These are phyloP conservation scores for Acrocyrtus sp. DNA, from an alignment of 2,888 invertebrate genomes.

Conservation along the genomic window DNA sequence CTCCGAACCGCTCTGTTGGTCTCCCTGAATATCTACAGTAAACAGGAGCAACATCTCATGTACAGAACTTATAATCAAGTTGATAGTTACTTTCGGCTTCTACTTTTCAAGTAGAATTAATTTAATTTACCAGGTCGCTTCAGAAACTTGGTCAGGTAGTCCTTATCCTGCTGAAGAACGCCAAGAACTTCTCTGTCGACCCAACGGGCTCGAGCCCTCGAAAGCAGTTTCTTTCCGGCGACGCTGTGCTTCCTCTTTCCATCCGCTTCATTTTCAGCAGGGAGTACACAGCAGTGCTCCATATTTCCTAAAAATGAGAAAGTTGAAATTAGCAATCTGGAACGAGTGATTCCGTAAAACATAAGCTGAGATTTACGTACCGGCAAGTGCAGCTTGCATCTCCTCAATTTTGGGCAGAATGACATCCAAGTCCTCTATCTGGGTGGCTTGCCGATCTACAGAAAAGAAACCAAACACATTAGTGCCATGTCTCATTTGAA, in stretches of 20 bases:
- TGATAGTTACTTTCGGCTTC: not conserved
- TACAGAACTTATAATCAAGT: not conserved
- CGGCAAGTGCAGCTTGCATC: conserved; percentile 43
- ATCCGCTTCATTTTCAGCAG: conserved; percentile 40
- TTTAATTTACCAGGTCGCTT: conserved; percentile 48
- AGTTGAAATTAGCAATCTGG: not conserved
- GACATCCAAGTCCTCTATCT: conserved; percentile 61
- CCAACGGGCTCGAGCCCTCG: conserved; percentile 59
- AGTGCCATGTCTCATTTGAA: no score
- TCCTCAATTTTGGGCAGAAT: conserved; percentile 58
- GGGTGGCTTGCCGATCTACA: conserved; percentile 57
- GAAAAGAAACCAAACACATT: not conserved
- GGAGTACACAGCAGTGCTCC: conserved; percentile 61
- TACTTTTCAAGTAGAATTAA: not conserved
- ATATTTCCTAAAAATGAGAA: conserved; percentile 55
- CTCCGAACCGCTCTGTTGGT: conserved; percentile 58
- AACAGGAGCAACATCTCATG: not conserved
- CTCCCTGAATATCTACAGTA: conserved; percentile 55
- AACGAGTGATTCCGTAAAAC: not conserved
- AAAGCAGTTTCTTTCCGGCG: conserved; percentile 42
- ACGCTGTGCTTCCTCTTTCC: not conserved
- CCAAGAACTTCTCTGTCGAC: conserved; percentile 61
- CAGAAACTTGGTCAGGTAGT: conserved; percentile 58
- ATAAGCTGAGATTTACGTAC: conserved; percentile 18
- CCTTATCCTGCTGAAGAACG: conserved; percentile 57